These are phyloP conservation scores for Disparrhopalites patrizii DNA, from an alignment of 2,888 invertebrate genomes.

Conservation along the genomic window DNA sequence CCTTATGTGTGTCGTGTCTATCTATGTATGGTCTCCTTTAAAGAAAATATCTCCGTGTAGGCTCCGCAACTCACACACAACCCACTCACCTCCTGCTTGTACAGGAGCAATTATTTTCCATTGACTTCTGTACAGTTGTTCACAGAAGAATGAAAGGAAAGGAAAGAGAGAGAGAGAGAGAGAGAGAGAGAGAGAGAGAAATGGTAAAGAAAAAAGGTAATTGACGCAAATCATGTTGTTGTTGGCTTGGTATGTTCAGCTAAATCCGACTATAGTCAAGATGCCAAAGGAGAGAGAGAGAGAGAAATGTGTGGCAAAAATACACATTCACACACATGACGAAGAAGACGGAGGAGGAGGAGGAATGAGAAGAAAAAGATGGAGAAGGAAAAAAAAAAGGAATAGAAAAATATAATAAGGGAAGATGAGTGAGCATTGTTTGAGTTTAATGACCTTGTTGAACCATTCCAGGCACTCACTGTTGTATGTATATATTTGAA, in stretches of 20 bases:
- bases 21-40: too few relatives aligned
- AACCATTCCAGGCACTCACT: constrained; percentile 14
- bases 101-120: too few relatives aligned
- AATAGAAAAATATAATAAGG: not conserved
- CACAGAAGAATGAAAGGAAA: not conserved
- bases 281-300: not conserved
- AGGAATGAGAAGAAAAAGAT: too few relatives aligned
- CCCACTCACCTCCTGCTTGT: too few relatives aligned
- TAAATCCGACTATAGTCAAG: not conserved
- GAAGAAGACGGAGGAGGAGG: too few relatives aligned
- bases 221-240: constrained; percentile 26
- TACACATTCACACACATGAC: too few relatives aligned
- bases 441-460: constrained; percentile 31
- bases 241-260: not conserved
- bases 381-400: too few relatives aligned
- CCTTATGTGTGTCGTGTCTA: too few relatives aligned
- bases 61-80: too few relatives aligned
- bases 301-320: not conserved
- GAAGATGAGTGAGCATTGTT: constrained; percentile 29
- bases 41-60: too few relatives aligned
- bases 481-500: too few relatives aligned
- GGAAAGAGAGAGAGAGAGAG: not conserved
- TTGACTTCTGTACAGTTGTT: too few relatives aligned
- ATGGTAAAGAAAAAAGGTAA: constrained; percentile 10
- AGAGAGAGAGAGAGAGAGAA: not conserved